These are phyloP conservation scores for Xiphorhynchus elegans DNA, from an alignment of 2,113 vertebrate genomes.

Conservation along the genomic window DNA sequence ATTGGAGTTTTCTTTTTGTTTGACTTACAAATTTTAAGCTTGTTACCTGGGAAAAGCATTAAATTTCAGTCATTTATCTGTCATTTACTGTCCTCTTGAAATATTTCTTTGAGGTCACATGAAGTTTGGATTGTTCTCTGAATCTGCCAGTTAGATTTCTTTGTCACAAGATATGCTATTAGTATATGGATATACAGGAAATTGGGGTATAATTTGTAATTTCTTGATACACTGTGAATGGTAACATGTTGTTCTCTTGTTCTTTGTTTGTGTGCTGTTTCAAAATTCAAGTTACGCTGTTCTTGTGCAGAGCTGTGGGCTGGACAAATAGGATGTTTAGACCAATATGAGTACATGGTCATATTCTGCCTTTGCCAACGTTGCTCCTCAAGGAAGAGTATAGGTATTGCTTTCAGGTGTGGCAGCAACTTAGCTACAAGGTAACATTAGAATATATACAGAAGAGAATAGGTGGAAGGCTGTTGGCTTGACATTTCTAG, in stretches of 20 bases:
- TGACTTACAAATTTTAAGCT: not conserved
- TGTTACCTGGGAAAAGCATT: not conserved
- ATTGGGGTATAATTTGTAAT: not conserved
- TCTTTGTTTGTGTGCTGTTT: not conserved
- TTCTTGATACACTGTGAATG: not conserved
- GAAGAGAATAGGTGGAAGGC: not conserved
- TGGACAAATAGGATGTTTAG: not conserved
- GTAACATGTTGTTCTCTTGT: not conserved
- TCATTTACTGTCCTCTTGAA: not conserved
- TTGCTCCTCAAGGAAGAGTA: not conserved
- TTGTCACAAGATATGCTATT: not conserved
- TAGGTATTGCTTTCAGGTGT: not conserved
- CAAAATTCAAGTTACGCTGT: not conserved
- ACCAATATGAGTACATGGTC: not conserved
- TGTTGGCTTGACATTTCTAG: not conserved
- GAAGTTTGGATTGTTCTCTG: not conserved
- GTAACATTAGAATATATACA: not conserved
- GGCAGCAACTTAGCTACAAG: not conserved
- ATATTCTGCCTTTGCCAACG: not conserved
- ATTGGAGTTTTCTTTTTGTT: slow-evolving; percentile 28
- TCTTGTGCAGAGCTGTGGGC: not conserved
- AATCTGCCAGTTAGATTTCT: not conserved
- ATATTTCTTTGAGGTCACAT: not conserved
- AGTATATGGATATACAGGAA: not conserved
- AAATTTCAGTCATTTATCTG: not conserved